These are phyloP conservation scores for Micropterix aruncella DNA, from an alignment of 2,888 invertebrate species.

Conservation along the genomic window DNA sequence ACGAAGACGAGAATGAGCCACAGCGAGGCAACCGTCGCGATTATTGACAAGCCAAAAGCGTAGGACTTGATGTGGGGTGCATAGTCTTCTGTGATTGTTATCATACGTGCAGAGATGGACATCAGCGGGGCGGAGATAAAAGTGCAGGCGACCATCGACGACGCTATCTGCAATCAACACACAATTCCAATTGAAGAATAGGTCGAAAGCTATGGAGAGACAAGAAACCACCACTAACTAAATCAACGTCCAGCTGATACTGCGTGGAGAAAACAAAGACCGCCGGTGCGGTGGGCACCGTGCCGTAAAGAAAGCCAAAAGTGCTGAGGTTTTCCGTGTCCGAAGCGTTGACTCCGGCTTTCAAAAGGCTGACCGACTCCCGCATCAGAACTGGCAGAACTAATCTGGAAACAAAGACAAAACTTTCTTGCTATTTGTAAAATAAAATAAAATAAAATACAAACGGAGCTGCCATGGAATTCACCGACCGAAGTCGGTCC, in stretches of 20 bases:
- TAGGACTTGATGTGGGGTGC: slow-evolving; percentile 63
- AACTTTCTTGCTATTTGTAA: background rate
- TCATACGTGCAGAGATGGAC: slow-evolving; percentile 90
- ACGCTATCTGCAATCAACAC: slow-evolving; percentile 57
- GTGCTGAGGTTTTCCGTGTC: slow-evolving; percentile 76
- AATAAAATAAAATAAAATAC: too few species aligned
- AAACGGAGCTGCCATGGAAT: too few species aligned
- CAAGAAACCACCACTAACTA: slow-evolving; percentile 39
- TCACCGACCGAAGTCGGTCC: too few species aligned
- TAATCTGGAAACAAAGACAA: slow-evolving; percentile 35
- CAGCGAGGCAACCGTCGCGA: slow-evolving; percentile 59
- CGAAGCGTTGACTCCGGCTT: slow-evolving; percentile 51
- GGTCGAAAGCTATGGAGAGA: background rate
- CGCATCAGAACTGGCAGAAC: slow-evolving; percentile 74
- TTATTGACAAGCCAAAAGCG: slow-evolving; percentile 72
- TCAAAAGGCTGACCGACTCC: slow-evolving; percentile 66
- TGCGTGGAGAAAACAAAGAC: slow-evolving; percentile 88
- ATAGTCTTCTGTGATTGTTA: slow-evolving; percentile 69
- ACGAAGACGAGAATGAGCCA: slow-evolving; percentile 68
- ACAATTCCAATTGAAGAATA: slow-evolving; percentile 6
- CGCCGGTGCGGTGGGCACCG: slow-evolving; percentile 92
- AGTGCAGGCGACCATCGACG: slow-evolving; percentile 89
- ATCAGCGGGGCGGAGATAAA: slow-evolving; percentile 89
- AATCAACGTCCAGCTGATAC: slow-evolving; percentile 73
- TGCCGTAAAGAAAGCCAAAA: slow-evolving; percentile 91